These are phyloP conservation scores for Aphelenchoides avenae DNA, from an alignment of 1,140 invertebrate species.

Conservation along the genomic window DNA sequence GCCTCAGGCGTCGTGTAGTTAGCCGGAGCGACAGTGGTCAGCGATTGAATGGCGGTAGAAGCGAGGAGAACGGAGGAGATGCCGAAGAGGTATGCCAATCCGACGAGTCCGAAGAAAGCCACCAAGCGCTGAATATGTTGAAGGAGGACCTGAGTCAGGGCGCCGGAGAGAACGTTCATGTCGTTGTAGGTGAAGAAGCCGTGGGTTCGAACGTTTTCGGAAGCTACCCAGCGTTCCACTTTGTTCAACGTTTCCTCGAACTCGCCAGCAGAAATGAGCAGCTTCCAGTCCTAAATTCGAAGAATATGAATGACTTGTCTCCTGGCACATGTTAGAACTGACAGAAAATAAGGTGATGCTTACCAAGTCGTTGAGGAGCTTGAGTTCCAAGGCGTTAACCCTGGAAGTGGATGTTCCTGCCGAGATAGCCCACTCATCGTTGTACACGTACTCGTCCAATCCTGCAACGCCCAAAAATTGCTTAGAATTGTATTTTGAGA, in stretches of 20 bases:
- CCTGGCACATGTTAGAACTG: no score
- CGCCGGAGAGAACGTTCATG: constrained; percentile 5
- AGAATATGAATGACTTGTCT: constrained; percentile 20
- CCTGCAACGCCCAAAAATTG: no score
- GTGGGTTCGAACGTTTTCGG: constrained; percentile 1
- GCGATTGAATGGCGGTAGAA: no score
- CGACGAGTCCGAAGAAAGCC: no score
- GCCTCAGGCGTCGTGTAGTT: no score
- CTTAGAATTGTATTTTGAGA: no score
- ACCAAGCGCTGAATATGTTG: constrained; percentile 14
- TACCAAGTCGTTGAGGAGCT: constrained; percentile 18
- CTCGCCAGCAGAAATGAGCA: constrained; percentile 15
- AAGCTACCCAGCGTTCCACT: constrained; percentile 15
- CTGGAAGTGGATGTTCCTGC: neutral
- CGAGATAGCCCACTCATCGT: constrained; percentile 39
- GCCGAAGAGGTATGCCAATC: no score
- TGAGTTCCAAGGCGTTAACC: constrained; percentile 16
- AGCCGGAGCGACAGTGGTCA: no score
- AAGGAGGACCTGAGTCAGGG: constrained; percentile 9
- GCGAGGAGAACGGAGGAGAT: no score
- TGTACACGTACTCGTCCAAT: constrained; percentile 37
- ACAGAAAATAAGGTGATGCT: constrained; percentile 3
- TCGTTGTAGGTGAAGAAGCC: constrained; percentile 18
- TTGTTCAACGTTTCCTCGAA: constrained; percentile 9
- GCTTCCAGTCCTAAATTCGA: constrained; percentile 18